Evolutionary conservation across 2,113 vertebrate species (phyloP), one percentile per base, ranked within the genome.

Genomic region (Mandrillus leucophaeus): DNA sequence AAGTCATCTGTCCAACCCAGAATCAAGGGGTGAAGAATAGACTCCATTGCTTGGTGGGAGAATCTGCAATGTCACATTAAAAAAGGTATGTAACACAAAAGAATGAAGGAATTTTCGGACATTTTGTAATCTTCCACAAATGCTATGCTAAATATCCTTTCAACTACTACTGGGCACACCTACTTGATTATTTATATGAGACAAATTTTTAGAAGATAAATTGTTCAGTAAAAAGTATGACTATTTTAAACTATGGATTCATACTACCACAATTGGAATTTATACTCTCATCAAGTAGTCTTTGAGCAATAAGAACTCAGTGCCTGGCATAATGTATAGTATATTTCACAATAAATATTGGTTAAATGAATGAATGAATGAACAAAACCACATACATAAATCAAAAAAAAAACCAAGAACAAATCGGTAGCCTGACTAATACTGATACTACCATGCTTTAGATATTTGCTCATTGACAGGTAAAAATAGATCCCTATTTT

Each of bases 61-160:
- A 91, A 89, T 75, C 30, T 57, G 3, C 73, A 16, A 1, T 40
- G 25, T 50, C 43, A 78, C 59, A 11, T 30, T 22, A 40, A 3
- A 57, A 30, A n/a, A 45, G 10, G 7, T 32, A 0, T 14, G 0
- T 14, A 22, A 30, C 4, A 1, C 8, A 38, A 5, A 57, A 73
- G 52, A 6, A 78, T 4, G 45, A n/a, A 48, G 48, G 10, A 22
- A 16, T 27, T 73, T 11, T 5, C 2, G 38, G 6, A 20, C 48
- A 40, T 64, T 79, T 93, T 22, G 10, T 6, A 5, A n/a, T 40
- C 48, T 35, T 92, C 30, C 2, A n/a, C 16, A 52, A 50, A 52
- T 27, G 25, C 35, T 52, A 7, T 40, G 25, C 17, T 27, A 57
- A 48, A 68, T 68, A 27, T 50, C 52, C 30, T 93, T 61, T 84